A percentile compares a stretch with the other conserved stretches of the same genome.
phyloP scores from a whole-genome alignment of 2,113 vertebrate species.

The Catagonus wagneri region DNA sequence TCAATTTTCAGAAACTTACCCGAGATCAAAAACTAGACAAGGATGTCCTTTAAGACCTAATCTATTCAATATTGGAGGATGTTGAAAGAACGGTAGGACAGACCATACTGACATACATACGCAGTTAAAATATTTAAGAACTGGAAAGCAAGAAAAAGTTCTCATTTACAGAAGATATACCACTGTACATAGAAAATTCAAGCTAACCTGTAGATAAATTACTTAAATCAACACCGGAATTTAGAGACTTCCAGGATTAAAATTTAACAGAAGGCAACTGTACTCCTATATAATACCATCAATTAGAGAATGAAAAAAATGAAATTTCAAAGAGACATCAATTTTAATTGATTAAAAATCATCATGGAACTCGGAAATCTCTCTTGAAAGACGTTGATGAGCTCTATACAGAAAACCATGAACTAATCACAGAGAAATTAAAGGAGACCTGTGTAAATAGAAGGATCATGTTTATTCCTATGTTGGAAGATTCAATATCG shows the following conservation, averaged over 20 bases:
- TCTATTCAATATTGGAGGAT: background rate
- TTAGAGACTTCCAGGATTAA: background rate
- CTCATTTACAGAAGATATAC: background rate
- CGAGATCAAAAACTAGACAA: background rate
- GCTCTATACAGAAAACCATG: background rate
- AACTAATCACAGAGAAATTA: background rate
- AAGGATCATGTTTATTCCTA: background rate
- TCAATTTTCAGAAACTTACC: background rate
- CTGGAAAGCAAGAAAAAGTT: background rate
- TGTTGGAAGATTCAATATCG: background rate
- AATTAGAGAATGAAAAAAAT: background rate
- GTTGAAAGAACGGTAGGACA: background rate
- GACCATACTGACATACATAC: too few relatives aligned
- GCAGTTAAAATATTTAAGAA: background rate
- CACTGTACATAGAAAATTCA: background rate
- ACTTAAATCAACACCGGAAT: background rate
- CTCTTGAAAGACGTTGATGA: background rate
- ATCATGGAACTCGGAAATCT: background rate
- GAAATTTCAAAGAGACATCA: rapidly evolving
- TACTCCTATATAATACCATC: background rate
- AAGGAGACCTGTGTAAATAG: background rate
- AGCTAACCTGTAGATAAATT: background rate
- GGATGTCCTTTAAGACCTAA: background rate
- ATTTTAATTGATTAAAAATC: background rate
- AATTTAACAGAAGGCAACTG: background rate